Conservation (phyloP, 2,888 invertebrate genomes). For the Eupithecia centaureata region DNA sequence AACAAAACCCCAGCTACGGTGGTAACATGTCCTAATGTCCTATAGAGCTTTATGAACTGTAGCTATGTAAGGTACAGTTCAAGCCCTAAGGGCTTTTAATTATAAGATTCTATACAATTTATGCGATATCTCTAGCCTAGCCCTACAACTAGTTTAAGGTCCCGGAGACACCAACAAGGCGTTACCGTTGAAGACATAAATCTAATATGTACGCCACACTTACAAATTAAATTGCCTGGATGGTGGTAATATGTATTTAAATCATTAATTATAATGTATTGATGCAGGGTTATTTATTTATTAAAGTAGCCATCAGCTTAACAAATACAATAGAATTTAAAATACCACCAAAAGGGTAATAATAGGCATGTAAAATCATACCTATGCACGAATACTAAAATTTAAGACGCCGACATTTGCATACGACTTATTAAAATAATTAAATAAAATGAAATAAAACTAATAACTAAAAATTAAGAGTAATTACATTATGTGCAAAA, state of each 20-base stretch:
- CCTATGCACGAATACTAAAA: no score
- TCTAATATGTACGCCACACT: slow-evolving; percentile 52
- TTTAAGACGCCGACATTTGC: no score
- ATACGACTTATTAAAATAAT: no score
- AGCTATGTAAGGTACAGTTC: not conserved
- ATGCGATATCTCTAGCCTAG: not conserved
- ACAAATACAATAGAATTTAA: no score
- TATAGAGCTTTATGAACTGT: no score
- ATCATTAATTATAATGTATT: slow-evolving; percentile 27
- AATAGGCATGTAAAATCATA: no score
- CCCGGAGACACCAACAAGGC: slow-evolving; percentile 31
- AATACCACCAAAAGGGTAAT: no score
- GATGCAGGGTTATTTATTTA: no score
- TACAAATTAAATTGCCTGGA: slow-evolving; percentile 52
- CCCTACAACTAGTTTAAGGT: slow-evolving; percentile 4
- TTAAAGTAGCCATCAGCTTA: no score
- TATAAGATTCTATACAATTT: slow-evolving; percentile 13
- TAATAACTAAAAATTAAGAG: no score
- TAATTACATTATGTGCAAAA: no score
- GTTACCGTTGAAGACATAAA: slow-evolving; percentile 52
- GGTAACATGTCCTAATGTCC: not conserved
- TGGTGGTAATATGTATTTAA: slow-evolving; percentile 44
- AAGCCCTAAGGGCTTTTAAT: slow-evolving; percentile 8
- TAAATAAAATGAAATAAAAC: no score
- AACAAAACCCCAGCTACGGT: not conserved